Conservation (phyloP, 2,113 vertebrate species). For the Phrynocephalus versicolor region DNA sequence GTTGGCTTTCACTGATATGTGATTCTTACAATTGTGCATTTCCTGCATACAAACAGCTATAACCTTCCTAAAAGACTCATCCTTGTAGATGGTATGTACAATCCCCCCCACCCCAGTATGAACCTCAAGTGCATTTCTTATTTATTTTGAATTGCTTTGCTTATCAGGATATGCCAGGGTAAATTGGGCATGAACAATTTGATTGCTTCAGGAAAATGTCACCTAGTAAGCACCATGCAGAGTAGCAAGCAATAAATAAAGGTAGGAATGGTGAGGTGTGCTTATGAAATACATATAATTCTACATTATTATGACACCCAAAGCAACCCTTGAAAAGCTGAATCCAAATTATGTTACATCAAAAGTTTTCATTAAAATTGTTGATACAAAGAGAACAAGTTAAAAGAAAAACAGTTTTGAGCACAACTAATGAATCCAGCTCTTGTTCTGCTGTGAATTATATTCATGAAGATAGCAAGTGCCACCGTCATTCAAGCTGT, state of each 20-base stretch:
- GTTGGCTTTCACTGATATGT: neutral
- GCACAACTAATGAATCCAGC: neutral
- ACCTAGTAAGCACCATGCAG: conserved; percentile 15
- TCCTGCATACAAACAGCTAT: neutral
- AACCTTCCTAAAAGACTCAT: neutral
- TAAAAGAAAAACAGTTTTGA: conserved; percentile 7
- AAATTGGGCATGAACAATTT: conserved; percentile 35
- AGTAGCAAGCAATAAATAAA: conserved; percentile 41
- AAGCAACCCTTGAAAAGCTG: conserved; percentile 18
- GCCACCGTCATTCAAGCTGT: conserved; percentile 1
- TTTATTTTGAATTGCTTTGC: conserved; percentile 44
- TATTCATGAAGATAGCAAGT: conserved; percentile 6
- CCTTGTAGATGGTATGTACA: neutral
- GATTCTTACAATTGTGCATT: neutral
- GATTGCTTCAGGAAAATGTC: conserved; percentile 35
- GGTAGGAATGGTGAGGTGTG: neutral
- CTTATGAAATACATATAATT: conserved; percentile 11
- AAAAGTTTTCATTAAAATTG: conserved; percentile 31
- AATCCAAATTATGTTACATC: conserved; percentile 6
- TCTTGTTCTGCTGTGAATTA: conserved; percentile 11
- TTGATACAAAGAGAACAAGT: conserved; percentile 13
- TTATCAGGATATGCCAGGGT: conserved; percentile 45
- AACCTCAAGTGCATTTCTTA: conserved; percentile 11
- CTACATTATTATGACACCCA: conserved; percentile 31
- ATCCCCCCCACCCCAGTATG: conserved; percentile 37